phyloP scores from a whole-genome alignment of 2,888 invertebrate genomes.

The Bhutanitis thaidina region DNA sequence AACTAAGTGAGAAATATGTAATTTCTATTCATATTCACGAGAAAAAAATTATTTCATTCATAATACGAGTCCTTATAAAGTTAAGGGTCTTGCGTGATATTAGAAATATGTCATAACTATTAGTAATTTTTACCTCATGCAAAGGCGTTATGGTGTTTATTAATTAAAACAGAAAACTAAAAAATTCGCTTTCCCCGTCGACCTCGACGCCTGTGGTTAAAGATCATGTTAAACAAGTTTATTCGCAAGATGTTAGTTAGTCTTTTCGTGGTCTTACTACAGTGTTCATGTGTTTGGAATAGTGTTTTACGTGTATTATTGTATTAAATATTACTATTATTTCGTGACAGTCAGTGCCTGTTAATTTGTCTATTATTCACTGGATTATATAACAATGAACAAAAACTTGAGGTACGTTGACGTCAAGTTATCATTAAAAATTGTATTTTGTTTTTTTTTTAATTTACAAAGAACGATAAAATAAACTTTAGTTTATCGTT shows the following conservation, averaged over 20 bases:
- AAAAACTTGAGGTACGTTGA: background rate
- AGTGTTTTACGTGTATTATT: background rate
- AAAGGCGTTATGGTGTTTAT: background rate
- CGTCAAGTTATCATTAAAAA: background rate
- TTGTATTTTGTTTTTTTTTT: background rate
- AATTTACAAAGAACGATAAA: too few species aligned
- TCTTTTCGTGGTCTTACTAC: background rate
- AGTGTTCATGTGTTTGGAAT: background rate
- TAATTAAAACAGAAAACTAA: background rate
- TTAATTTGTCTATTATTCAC: too few species aligned
- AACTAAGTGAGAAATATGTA: too few species aligned
- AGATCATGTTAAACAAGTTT: conserved; percentile 9
- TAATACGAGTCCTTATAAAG: too few species aligned
- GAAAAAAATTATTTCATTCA: too few species aligned
- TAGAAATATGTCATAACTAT: too few species aligned
- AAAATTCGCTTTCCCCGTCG: background rate
- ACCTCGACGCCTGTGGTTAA: background rate
- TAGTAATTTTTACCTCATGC: too few species aligned
- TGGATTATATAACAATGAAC: too few species aligned
- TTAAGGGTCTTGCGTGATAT: too few species aligned
- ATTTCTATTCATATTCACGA: too few species aligned
- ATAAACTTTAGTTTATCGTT: too few species aligned
- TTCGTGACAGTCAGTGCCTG: too few species aligned
- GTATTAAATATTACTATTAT: background rate
- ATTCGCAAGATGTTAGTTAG: background rate